Evolutionary conservation across 2,113 vertebrate species (phyloP).

Genomic region (Ariopsis seemanni): DNA sequence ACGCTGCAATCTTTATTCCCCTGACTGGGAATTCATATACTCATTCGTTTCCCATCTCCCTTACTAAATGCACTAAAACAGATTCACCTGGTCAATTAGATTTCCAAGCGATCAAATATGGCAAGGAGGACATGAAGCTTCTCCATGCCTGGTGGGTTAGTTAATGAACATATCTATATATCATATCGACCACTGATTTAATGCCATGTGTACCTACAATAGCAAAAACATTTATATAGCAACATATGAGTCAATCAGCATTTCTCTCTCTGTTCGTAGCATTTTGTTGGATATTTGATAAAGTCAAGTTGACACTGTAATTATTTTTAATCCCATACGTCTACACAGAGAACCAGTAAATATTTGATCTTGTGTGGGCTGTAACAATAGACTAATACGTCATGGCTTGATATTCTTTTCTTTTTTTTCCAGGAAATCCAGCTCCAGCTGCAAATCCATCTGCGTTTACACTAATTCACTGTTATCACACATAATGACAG

Average conservation of each 20-base stretch:
- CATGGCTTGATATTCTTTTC: background rate
- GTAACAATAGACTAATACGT: background rate
- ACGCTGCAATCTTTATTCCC: background rate
- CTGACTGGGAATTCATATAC: background rate
- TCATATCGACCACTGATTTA: background rate
- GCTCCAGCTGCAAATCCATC: slow-evolving; percentile 32
- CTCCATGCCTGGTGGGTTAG: background rate
- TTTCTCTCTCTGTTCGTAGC: background rate
- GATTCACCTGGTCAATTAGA: background rate
- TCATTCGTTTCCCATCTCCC: background rate
- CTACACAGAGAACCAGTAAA: background rate
- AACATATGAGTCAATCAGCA: background rate
- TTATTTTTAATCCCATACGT: background rate
- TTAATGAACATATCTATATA: background rate
- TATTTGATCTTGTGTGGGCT: background rate
- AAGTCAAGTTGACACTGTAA: background rate
- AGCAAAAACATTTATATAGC: background rate
- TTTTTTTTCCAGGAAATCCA: background rate
- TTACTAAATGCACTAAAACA: background rate
- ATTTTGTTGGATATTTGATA: background rate
- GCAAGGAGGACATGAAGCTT: background rate
- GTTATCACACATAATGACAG: slow-evolving; percentile 31
- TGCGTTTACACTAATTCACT: slow-evolving; percentile 28
- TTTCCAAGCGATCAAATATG: background rate
- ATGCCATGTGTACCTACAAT: background rate